Base-by-base conservation (phyloP, 2,797 vertebrate species). In the Octomys mimax region DNA sequence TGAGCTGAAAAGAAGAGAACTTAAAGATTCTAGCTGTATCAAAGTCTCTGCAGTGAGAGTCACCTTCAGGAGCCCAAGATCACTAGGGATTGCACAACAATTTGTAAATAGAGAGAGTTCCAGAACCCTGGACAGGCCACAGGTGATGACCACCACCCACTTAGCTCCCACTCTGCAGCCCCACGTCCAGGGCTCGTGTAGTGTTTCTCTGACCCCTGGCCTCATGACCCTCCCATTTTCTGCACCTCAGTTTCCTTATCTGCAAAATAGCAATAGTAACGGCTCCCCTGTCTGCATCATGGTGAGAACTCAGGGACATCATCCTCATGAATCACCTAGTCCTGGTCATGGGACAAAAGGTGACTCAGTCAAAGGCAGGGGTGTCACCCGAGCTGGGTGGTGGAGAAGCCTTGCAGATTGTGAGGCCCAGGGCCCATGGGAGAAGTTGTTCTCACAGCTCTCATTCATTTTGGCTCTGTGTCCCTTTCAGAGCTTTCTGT, bases 381-480 rank as follows among this genome's bases (percentile, higher is more conserved):
- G 52, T 5, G 0, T 64, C 31, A 1, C 79, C 36, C 0, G 0
- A 59, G 18, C 49, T 9, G 36, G 3, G 31, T 4, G 21, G 33
- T 54, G 22, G 28, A 70, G 81, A n/a, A 64, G 14, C 33, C 24
- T 71, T 46, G 18, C 12, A 64, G 24, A 13, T 14, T 0, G 7
- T 31, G 18, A 57, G 10, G 3, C 19, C 52, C 49, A 24, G 49
- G 14, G 2, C 18, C 6, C n/a, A 13, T 3, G 4, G 57, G 31
- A 94, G 16, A 36, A 9, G 28, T 24, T 31, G 8, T 7, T 71
- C 57, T 12, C 21, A 1, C 3, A 52, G 4, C 10, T 3, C 0
- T 8, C 57, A 1, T 22, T 21, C 2, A 0, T 4, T 52, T 42
- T 0, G 0, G 1, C 54, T 57, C 54, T 57, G 9, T 8, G 19